These are phyloP conservation scores for Aphrophora alni DNA, from an alignment of 2,888 invertebrate genomes.

Conservation along the genomic window DNA sequence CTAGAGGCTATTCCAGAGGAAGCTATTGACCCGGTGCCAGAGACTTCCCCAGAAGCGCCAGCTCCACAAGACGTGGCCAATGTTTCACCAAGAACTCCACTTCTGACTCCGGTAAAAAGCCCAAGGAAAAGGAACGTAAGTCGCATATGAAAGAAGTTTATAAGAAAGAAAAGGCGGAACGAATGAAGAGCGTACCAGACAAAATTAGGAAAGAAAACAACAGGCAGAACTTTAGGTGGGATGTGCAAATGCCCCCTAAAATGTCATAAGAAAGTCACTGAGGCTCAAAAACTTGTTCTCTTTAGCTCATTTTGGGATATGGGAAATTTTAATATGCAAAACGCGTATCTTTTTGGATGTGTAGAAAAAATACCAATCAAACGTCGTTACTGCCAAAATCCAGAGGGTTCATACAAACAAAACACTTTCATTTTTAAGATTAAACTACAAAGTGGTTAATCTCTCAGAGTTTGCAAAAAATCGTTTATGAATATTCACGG, in stretches of 20 bases:
- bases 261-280: slow-evolving; percentile 14
- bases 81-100: slow-evolving; percentile 6
- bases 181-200: not conserved
- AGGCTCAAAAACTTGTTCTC: not conserved
- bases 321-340: slow-evolving; percentile 19
- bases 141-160: not conserved
- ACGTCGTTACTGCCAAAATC: slow-evolving; percentile 18
- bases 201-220: not conserved
- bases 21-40: not conserved
- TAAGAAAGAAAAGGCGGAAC: slow-evolving; percentile 17
- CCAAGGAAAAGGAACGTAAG: not conserved
- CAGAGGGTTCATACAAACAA: slow-evolving; percentile 23
- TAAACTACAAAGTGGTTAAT: not conserved
- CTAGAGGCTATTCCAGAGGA: not conserved
- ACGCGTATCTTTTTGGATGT: slow-evolving; percentile 12
- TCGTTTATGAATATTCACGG: slow-evolving; percentile 11
- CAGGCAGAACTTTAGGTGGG: slow-evolving; percentile 7
- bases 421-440: slow-evolving; percentile 7
- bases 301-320: slow-evolving; percentile 20
- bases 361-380: slow-evolving; percentile 18
- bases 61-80: slow-evolving; percentile 3
- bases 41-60: not conserved
- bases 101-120: slow-evolving; percentile 1
- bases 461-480: slow-evolving; percentile 4
- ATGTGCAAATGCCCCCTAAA: slow-evolving; percentile 20